Evolutionary conservation across 2,797 vertebrate species (phyloP), one percentile per base, ranked within the genome.

Genomic region (Dendrocincla tyrannina): DNA sequence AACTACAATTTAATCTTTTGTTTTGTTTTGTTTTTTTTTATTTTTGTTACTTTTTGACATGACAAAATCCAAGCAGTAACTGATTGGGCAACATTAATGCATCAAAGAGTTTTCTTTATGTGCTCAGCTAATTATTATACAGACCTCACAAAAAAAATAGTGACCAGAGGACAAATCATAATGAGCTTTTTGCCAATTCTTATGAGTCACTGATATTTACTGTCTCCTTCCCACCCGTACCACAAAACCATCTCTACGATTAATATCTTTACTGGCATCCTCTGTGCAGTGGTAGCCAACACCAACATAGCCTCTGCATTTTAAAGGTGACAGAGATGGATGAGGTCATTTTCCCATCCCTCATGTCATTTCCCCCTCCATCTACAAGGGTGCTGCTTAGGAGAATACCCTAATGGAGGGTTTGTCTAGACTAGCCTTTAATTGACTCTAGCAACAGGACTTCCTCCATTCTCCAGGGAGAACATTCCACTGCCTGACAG

Each of bases 401-500:
- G 91, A 96, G 94, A 95, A 90, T 90, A 91, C 50, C 80, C 60
- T 95, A 75, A 74, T 88, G 93, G 62, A 74, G 41, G 32, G 11
- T 46, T 90, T 87, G 94, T 97, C 96, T 95, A 95, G 96, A 96
- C 95, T 64, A 76, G 27, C 72, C 77, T 85, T 87, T 96, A 96
- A 96, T 46, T 94, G 93, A 91, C 80, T 89, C 41, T 12, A 93
- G 69, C 41, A 3, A 55, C 77, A 95, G 88, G 85, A 94, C 94
- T 95, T 95, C 93, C 70, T 81, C 83, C 44, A 30, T 74, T 77
- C 95, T 87, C 95, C 28, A 5, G 89, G 70, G 89, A 95, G 59
- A 87, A 19, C 89, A 77, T 91, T 90, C 56, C 52, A 95, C 62
- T 1, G 35, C 72, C 80, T 1, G 1, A 32, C 66, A 81, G 89